phyloP scores from a whole-genome alignment of 1,140 invertebrate species.

The Aphelinus atriplicis region DNA sequence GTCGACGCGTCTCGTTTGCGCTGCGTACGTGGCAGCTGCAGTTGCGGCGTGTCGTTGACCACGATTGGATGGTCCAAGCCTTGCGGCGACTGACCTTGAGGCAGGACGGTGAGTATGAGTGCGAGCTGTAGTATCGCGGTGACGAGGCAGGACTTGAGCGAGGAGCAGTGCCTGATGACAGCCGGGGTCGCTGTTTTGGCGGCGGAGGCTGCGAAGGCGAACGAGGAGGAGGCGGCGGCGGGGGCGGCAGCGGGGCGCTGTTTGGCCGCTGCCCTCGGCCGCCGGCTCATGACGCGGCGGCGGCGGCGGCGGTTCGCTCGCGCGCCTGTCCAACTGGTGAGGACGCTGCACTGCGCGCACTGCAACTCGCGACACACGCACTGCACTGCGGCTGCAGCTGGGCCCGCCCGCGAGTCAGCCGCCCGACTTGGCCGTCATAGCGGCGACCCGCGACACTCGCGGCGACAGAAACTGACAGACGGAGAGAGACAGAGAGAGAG shows the following conservation, averaged over 20 bases:
- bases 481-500: neutral
- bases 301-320: no score
- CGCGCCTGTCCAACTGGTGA: neutral
- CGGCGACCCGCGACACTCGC: no score
- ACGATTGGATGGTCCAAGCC: no score
- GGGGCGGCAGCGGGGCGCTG: conserved; percentile 31
- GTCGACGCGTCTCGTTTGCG: no score
- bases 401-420: conserved; percentile 27
- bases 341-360: neutral
- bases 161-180: neutral
- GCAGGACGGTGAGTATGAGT: conserved; percentile 56
- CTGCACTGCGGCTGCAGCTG: conserved; percentile 20
- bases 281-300: no score
- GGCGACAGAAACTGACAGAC: no score
- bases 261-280: neutral
- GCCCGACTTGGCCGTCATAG: conserved; percentile 59
- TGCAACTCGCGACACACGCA: neutral
- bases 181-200: conserved; percentile 15
- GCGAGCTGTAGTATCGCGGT: conserved; percentile 49
- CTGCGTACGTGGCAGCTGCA: no score
- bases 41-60: no score
- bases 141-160: conserved; percentile 51
- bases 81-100: conserved; percentile 52
- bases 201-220: conserved; percentile 37
- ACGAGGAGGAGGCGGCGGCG: conserved; percentile 10